These are phyloP conservation scores for Gobionotothen gibberifrons DNA, from an alignment of 2,797 vertebrate genomes.

Conservation along the genomic window DNA sequence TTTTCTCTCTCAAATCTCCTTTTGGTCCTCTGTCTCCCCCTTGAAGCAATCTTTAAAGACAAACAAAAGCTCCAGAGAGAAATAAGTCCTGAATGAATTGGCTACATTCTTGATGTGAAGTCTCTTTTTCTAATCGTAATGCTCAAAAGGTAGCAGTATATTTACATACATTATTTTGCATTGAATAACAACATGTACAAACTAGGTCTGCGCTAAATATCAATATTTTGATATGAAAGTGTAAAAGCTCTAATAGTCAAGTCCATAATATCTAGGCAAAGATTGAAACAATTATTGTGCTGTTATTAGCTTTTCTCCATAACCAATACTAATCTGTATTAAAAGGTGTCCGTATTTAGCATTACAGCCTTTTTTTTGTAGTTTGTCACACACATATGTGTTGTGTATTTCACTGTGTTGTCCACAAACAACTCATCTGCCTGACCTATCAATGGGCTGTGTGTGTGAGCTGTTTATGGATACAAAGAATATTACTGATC, in stretches of 20 bases:
- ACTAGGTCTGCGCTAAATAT: too few species aligned
- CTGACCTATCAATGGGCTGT: slow-evolving; percentile 7
- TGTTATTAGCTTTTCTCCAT: too few species aligned
- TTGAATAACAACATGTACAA: background rate
- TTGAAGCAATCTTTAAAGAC: slow-evolving; percentile 62
- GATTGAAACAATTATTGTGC: too few species aligned
- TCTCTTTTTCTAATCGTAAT: background rate
- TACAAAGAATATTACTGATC: slow-evolving; percentile 6
- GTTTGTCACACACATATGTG: background rate
- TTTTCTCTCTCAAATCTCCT: slow-evolving; percentile 39
- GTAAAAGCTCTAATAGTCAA: too few species aligned
- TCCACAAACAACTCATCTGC: background rate
- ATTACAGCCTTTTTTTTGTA: background rate
- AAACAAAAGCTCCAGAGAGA: slow-evolving; percentile 4
- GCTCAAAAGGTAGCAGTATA: background rate
- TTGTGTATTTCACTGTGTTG: background rate
- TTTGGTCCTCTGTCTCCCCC: slow-evolving; percentile 56
- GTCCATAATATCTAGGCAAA: too few species aligned
- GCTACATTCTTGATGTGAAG: background rate
- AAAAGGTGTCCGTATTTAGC: background rate
- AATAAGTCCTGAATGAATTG: slow-evolving; percentile 1
- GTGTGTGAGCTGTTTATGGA: background rate
- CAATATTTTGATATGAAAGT: too few species aligned
- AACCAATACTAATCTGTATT: too few species aligned
- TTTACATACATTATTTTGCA: background rate